These are phyloP conservation scores for Orestias chungarensis DNA, from an alignment of 2,797 vertebrate species.

Conservation along the genomic window DNA sequence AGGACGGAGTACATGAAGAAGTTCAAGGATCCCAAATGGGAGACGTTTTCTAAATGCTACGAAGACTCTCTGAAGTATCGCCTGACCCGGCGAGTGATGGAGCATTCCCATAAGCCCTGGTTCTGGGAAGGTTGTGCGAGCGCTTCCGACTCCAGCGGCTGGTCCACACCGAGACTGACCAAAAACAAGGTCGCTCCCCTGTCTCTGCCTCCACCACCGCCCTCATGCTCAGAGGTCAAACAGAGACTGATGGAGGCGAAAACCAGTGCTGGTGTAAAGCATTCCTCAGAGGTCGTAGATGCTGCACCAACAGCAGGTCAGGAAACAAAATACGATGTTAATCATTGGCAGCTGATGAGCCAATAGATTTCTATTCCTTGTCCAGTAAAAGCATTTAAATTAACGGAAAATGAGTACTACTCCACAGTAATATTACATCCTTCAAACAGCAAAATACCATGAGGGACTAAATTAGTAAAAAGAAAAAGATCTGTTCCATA, in stretches of 20 bases:
- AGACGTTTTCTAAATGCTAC: conserved; percentile 89
- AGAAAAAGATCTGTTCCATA: too few species aligned
- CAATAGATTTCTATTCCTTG: too few species aligned
- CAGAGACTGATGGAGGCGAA: conserved; percentile 22
- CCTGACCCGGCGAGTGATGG: conserved; percentile 87
- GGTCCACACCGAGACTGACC: conserved; percentile 70
- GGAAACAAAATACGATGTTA: too few species aligned
- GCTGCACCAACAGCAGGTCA: conserved; percentile 41
- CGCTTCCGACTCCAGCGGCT: conserved; percentile 77
- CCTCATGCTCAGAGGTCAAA: conserved; percentile 26
- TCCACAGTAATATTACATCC: too few species aligned
- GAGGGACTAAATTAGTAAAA: too few species aligned
- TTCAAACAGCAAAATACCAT: too few species aligned
- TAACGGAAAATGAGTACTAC: too few species aligned
- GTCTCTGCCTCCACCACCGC: conserved; percentile 37
- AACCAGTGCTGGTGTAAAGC: conserved; percentile 11
- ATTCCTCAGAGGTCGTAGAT: conserved; percentile 18
- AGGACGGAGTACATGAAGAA: conserved; percentile 94
- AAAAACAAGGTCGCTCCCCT: conserved; percentile 57
- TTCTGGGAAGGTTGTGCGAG: conserved; percentile 88
- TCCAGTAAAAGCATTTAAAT: too few species aligned
- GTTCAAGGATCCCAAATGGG: conserved; percentile 90
- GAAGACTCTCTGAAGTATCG: conserved; percentile 90
- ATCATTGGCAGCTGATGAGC: too few species aligned
- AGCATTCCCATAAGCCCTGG: conserved; percentile 91